phyloP scores from a whole-genome alignment of 2,797 vertebrate genomes.

The Myiothlypis coronata region DNA sequence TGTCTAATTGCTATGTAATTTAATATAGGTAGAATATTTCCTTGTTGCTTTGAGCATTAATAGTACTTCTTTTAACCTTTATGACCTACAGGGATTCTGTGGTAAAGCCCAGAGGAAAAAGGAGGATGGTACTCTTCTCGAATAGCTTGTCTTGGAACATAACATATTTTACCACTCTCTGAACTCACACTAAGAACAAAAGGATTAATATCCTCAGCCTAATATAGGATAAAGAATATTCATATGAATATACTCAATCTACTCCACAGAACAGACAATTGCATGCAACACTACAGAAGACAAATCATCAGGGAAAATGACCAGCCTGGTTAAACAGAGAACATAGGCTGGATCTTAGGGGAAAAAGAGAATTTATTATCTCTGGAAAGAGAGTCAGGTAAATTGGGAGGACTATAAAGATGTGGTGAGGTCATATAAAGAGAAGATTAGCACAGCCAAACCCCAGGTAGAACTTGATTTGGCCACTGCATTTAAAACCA shows the following conservation, averaged over 20 bases:
- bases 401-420: background rate
- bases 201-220: background rate
- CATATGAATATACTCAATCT: background rate
- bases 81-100: background rate
- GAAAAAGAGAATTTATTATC: background rate
- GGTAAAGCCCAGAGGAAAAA: background rate
- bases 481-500: background rate
- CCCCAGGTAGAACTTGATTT: background rate
- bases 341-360: background rate
- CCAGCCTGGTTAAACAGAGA: background rate
- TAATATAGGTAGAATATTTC: background rate
- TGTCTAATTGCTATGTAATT: background rate
- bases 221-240: background rate
- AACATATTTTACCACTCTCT: background rate
- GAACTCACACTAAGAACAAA: background rate
- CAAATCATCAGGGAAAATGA: background rate
- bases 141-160: background rate
- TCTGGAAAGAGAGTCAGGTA: background rate
- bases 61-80: background rate
- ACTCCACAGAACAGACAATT: background rate
- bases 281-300: background rate
- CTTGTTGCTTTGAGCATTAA: background rate
- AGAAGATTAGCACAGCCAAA: background rate
- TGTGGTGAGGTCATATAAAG: background rate
- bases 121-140: background rate